phyloP scores from a whole-genome alignment of 2,888 invertebrate genomes.

The Melanophora roralis region DNA sequence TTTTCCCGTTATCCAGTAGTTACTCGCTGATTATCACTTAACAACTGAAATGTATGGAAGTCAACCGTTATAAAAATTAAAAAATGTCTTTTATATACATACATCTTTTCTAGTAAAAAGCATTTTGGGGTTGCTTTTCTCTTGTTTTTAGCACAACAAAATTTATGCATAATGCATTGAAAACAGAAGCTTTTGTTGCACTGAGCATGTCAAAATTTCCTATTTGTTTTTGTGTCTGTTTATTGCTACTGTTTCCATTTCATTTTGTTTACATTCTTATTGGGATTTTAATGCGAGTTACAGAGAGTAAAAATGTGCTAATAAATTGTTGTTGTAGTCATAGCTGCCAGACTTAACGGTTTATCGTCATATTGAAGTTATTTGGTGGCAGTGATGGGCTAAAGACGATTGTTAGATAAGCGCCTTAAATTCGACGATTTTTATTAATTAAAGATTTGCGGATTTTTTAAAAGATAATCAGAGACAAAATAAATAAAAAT shows the following conservation, averaged over 20 bases:
- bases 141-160: constrained; percentile 44
- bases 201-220: constrained; percentile 36
- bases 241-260: constrained; percentile 59
- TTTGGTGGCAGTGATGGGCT: no score
- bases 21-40: constrained; percentile 73
- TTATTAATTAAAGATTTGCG: no score
- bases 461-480: no score
- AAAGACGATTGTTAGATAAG: no score
- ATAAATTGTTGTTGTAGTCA: background rate
- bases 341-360: no score
- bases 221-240: constrained; percentile 49
- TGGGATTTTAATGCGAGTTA: background rate
- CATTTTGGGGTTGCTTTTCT: constrained; percentile 63
- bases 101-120: no score
- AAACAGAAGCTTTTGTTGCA: background rate
- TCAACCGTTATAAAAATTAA: constrained; percentile 51
- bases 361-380: no score
- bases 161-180: no score
- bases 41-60: constrained; percentile 65
- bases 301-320: constrained; percentile 6
- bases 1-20: constrained; percentile 69
- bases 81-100: constrained; percentile 38
- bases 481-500: no score
- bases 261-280: constrained; percentile 48
- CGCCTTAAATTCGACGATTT: no score